A percentile compares a stretch with the other conserved stretches of the same genome.
These are phyloP conservation scores for Prunella strophiata DNA, from an alignment of 2,797 vertebrate species.

Conservation along the genomic window DNA sequence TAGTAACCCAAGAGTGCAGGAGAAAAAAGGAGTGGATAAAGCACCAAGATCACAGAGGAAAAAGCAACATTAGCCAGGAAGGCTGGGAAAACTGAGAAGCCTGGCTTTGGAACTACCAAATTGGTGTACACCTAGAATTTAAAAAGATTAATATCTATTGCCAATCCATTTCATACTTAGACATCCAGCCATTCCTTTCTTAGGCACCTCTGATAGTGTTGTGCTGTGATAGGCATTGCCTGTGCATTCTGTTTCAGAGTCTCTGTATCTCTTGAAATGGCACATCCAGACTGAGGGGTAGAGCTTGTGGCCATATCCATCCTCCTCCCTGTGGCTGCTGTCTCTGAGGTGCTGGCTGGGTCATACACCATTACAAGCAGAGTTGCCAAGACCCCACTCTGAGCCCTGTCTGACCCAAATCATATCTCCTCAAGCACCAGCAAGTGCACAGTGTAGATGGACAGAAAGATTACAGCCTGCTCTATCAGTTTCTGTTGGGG, in stretches of 20 bases:
- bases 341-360: background rate
- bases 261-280: background rate
- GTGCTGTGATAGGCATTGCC: background rate
- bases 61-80: background rate
- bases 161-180: background rate
- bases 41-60: background rate
- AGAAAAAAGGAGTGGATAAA: background rate
- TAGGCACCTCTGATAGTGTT: background rate
- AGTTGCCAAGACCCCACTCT: background rate
- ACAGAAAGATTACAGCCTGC: background rate
- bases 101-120: background rate
- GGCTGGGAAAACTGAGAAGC: background rate
- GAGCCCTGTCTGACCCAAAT: background rate
- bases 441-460: background rate
- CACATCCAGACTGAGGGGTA: background rate
- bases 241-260: background rate
- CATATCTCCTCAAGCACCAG: background rate
- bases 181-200: background rate
- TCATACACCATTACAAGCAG: background rate
- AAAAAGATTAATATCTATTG: background rate
- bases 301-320: background rate
- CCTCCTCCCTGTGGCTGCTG: accelerated
- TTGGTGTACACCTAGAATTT: background rate
- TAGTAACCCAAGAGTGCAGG: background rate
- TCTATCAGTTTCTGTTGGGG: background rate